Evolutionary conservation across 2,797 vertebrate genomes (phyloP), one percentile per base, ranked within the genome.

Genomic region (Denticeps clupeoides): DNA sequence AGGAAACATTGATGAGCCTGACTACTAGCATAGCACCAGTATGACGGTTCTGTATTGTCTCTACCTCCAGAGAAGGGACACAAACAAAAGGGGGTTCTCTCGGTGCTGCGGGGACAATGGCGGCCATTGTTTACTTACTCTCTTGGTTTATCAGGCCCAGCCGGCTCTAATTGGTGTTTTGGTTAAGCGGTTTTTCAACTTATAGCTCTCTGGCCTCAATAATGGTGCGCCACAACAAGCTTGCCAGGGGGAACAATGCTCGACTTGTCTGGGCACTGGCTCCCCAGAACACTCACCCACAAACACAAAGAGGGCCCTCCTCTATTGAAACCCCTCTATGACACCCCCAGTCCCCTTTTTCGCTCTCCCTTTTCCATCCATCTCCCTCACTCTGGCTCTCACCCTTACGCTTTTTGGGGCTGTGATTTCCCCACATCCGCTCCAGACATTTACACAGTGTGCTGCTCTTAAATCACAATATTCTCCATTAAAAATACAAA

Each of bases 101-200:
- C 60, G 58, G 59, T 49, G 44, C 41, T 49, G 50, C 16, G 4
- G n/a, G 60, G 64, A 82, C 82, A 83, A 82, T 80, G 58, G 64
- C 3, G 10, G 27, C 44, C 63, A 75, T 72, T 84, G 78, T 80
- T 81, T 79, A 72, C 67, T 38, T 44, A 46, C 63, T 65, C 60
- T 55, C 59, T 76, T 64, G 58, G 60, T 81, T 69, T 79, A 79
- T 79, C 62, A 58, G 71, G 56, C 62, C 69, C 60, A 63, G 71
- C 54, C 56, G 35, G 60, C 53, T 57, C 73, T 88, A 89, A 87
- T 85, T 86, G 82, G 80, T 80, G 76, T 88, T 88, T 81, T 74
- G 77, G 72, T 79, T 87, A 88, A 88, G 85, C 80, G 68, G 72
- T 85, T 87, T 87, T 86, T 73, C 79, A 84, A 82, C 70, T 83